A percentile compares a stretch with the other conserved stretches of the same genome.
phyloP scores from a whole-genome alignment of 2,888 invertebrate genomes.

The Minunthozetes semirufus region DNA sequence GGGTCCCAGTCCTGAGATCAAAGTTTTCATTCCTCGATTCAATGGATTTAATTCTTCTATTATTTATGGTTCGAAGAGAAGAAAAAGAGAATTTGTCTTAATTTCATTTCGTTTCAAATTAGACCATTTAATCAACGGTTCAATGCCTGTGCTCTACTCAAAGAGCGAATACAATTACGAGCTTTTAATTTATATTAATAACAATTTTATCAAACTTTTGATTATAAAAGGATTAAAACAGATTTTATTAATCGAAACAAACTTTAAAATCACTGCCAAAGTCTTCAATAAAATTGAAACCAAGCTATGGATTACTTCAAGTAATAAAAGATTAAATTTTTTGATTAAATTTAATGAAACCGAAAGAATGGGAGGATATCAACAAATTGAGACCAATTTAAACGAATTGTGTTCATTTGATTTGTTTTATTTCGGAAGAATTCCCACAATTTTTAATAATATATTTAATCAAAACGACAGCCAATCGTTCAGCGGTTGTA shows the following conservation, averaged over 20 bases:
- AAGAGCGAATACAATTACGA: neutral
- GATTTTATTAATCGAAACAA: conserved; percentile 3
- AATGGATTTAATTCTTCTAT: conserved; percentile 10
- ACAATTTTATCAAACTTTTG: conserved; percentile 4
- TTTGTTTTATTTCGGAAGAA: neutral
- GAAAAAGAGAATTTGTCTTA: neutral
- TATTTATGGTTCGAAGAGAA: neutral
- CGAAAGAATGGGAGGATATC: too few relatives aligned
- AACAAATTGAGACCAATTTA: neutral
- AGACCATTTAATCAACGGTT: neutral
- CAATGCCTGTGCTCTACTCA: neutral
- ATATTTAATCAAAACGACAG: neutral
- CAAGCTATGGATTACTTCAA: neutral
- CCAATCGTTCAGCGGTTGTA: conserved; percentile 23
- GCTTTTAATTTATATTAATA: neutral
- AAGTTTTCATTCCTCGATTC: conserved; percentile 1
- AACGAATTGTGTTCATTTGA: neutral
- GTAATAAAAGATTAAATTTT: neutral
- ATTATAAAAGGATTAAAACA: neutral
- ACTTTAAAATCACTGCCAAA: neutral
- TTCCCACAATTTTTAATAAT: neutral
- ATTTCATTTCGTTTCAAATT: neutral
- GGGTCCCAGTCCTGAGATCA: neutral
- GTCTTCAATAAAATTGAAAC: neutral
- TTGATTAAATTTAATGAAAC: neutral